Evolutionary conservation across 2,113 vertebrate species (phyloP).

Genomic region (Pelecanus crispus): DNA sequence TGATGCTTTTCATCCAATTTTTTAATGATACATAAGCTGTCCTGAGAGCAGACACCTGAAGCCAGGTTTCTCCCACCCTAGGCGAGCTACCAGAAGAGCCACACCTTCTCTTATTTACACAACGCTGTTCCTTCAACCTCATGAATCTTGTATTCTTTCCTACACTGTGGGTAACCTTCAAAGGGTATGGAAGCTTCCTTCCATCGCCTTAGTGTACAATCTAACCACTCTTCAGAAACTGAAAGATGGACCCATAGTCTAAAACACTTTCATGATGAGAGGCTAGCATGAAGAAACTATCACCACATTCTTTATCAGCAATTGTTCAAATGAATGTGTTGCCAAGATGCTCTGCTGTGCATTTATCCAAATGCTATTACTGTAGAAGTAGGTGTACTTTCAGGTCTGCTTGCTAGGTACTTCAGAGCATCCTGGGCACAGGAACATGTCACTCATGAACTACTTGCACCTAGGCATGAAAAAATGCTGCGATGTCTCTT

Average conservation of each 20-base stretch:
- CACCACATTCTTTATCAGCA: not conserved
- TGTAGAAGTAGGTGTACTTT: not conserved
- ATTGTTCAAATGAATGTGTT: not conserved
- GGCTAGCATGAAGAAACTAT: rapidly evolving
- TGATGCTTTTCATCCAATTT: not conserved
- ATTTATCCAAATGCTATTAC: not conserved
- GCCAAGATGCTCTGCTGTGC: not conserved
- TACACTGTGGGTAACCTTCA: not conserved
- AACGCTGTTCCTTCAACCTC: not conserved
- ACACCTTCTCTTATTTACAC: not conserved
- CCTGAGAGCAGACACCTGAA: not conserved
- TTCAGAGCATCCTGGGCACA: not conserved
- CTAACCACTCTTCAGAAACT: not conserved
- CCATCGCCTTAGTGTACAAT: not conserved
- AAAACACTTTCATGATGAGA: not conserved
- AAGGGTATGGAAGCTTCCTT: not conserved
- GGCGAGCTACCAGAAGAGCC: not conserved
- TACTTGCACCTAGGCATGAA: not conserved
- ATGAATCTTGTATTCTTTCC: not conserved
- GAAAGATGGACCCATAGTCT: not conserved
- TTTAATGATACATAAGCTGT: not conserved
- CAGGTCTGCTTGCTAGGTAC: not conserved
- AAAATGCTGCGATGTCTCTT: not conserved
- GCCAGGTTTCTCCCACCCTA: not conserved
- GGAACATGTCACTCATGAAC: not conserved